phyloP scores from a whole-genome alignment of 2,888 invertebrate genomes.

The Hirtodrosophila duncani region DNA sequence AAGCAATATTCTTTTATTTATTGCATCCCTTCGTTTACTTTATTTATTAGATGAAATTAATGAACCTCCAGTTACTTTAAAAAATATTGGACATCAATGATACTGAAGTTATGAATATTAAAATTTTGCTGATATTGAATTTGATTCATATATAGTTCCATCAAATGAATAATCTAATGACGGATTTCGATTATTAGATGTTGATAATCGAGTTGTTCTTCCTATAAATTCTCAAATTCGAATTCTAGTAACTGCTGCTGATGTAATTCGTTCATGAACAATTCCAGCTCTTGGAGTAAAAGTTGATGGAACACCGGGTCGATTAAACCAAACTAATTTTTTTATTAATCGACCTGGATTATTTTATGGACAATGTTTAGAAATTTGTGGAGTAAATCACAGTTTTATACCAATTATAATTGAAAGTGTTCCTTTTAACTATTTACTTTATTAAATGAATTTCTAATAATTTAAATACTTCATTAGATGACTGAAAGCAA shows the following conservation, averaged over 20 bases:
- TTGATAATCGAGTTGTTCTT: constrained; percentile 82
- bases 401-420: constrained; percentile 88
- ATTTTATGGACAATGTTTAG: constrained; percentile 88
- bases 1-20: constrained; percentile 82
- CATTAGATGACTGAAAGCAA: constrained; percentile 85
- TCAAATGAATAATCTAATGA: constrained; percentile 75
- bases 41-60: constrained; percentile 83
- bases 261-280: constrained; percentile 85
- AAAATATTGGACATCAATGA: constrained; percentile 84
- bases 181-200: constrained; percentile 82
- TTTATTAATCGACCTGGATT: constrained; percentile 82
- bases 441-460: constrained; percentile 82
- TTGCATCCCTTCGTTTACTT: constrained; percentile 82
- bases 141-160: constrained; percentile 83
- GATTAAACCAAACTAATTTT: constrained; percentile 83
- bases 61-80: constrained; percentile 81
- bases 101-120: constrained; percentile 84
- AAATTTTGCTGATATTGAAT: constrained; percentile 81
- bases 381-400: constrained; percentile 89
- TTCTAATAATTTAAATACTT: constrained; percentile 76
- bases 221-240: constrained; percentile 83
- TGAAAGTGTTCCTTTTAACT: constrained; percentile 81
- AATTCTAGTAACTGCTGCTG: constrained; percentile 81
- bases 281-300: constrained; percentile 82
- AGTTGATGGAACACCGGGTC: constrained; percentile 83